These are phyloP conservation scores for Merops nubicus DNA, from an alignment of 2,113 vertebrate species.

Conservation along the genomic window DNA sequence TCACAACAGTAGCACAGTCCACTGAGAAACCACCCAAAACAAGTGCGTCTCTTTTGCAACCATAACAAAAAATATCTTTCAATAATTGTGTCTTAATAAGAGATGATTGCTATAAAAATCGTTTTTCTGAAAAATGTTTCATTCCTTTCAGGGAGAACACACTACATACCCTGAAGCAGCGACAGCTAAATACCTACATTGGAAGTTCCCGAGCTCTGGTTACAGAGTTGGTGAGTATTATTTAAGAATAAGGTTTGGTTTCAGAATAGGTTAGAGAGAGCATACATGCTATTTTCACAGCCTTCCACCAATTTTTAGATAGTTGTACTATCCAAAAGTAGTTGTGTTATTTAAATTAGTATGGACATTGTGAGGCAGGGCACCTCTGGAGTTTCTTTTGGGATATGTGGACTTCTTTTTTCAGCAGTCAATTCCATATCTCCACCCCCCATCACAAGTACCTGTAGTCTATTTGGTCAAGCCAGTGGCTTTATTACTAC, in stretches of 20 bases:
- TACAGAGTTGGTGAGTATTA: conserved; percentile 88
- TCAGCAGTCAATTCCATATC: neutral
- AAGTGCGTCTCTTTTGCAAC: neutral
- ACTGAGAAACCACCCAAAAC: neutral
- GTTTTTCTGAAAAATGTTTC: neutral
- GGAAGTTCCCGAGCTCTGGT: conserved; percentile 87
- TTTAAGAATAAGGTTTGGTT: neutral
- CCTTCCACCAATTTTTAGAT: neutral
- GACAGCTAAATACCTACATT: conserved; percentile 72
- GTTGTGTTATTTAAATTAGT: neutral
- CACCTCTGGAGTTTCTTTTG: neutral
- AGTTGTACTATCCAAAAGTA: neutral
- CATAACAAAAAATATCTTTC: neutral
- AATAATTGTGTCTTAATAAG: neutral
- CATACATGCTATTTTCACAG: neutral
- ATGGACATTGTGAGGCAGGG: neutral
- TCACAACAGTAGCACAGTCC: neutral
- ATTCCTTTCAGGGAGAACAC: conserved; percentile 92
- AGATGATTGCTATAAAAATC: neutral
- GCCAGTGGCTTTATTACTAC: neutral
- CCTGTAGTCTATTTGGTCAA: neutral
- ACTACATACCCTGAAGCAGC: conserved; percentile 86
- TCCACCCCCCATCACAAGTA: neutral
- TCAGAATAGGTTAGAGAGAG: neutral
- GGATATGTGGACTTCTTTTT: neutral